Base-by-base conservation (phyloP, 2,888 invertebrate genomes). In the Germaria angustata region DNA sequence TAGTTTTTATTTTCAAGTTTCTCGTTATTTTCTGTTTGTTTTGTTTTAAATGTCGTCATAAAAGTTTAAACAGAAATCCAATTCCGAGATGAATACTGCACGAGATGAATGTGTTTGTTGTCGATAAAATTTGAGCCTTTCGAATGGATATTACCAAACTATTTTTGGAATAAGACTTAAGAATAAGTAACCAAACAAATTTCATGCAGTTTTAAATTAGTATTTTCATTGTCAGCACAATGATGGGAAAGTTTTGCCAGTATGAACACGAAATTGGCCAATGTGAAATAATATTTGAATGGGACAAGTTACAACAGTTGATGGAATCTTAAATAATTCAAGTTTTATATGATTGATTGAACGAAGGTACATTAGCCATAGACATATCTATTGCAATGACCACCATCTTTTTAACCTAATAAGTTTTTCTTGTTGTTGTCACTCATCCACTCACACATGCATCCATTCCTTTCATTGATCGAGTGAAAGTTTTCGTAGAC, bases 21-120 rank as follows among this genome's bases (percentile, higher is more conserved):
- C 28, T 49, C n/a, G 1, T 51, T 32, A 28, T 57, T n/a, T n/a
- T n/a, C n/a, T n/a, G n/a, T n/a, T n/a, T n/a, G n/a, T 28, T 6
- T 28, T 28, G 28, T 28, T 51, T 53, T 44, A 28, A 41, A 41
- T 51, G 61, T 69, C 77, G 51, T 69, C 77, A 53, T 69, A 61
- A 77, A 77, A 77, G 61, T 77, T 69, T 44, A n/a, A 36, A 49
- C 46, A 36, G n/a, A 75, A 66, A 46, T 36, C 44, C 15, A 28
- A 9, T 34, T 63, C 61, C 49, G 9, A 15, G 22, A 11, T 49
- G 72, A 20, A 4, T 46, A 13, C 36, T 15, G 11, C 20, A 22
- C n/a, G 11, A 28, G 28, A 6, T 15, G 15, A n/a, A 36, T 9
- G 2, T 13, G 1, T 13, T 41, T 5, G 20, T 9, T 17, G 15